Conservation (phyloP, 1,140 invertebrate genomes). For the Drosophila micromelanica region DNA sequence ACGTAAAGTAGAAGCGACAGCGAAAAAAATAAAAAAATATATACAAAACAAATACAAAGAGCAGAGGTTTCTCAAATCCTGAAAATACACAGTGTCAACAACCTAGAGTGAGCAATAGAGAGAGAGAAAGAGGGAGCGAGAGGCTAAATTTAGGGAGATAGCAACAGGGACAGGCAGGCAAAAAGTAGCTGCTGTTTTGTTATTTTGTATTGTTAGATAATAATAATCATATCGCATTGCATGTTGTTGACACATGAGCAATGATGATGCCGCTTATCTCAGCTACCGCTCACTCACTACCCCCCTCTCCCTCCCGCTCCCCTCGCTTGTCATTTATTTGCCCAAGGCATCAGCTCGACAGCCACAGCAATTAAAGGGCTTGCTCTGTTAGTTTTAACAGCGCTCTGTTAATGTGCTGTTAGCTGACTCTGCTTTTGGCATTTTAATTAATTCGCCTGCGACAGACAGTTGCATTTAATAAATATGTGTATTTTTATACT, state of each 20-base stretch:
- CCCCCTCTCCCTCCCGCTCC: conserved; percentile 5
- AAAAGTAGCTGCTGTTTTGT: conserved; percentile 77
- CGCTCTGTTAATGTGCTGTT: conserved; percentile 17
- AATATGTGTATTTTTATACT: conserved; percentile 36
- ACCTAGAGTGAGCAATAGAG: conserved; percentile 43
- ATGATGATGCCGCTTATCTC: conserved; percentile 68
- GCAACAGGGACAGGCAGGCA: conserved; percentile 53
- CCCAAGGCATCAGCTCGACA: no score
- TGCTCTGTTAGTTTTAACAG: conserved; percentile 17
- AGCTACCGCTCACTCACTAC: conserved; percentile 8
- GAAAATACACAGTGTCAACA: conserved; percentile 66
- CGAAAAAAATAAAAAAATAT: conserved; percentile 54
- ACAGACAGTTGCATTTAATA: conserved; percentile 69
- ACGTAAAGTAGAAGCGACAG: conserved; percentile 57
- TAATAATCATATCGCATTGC: conserved; percentile 83
- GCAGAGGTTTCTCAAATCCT: conserved; percentile 61
- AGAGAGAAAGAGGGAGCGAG: conserved; percentile 13
- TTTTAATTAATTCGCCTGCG: conserved; percentile 60
- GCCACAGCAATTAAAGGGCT: background rate
- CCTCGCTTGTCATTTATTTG: background rate
- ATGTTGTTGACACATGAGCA: conserved; percentile 82
- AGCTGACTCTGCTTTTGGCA: conserved; percentile 26
- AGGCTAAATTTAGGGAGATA: conserved; percentile 60
- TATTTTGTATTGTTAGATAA: conserved; percentile 79
- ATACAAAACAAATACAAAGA: conserved; percentile 69